Conservation (phyloP, 2,888 invertebrate genomes). For the Dicranocentrus wangi region DNA sequence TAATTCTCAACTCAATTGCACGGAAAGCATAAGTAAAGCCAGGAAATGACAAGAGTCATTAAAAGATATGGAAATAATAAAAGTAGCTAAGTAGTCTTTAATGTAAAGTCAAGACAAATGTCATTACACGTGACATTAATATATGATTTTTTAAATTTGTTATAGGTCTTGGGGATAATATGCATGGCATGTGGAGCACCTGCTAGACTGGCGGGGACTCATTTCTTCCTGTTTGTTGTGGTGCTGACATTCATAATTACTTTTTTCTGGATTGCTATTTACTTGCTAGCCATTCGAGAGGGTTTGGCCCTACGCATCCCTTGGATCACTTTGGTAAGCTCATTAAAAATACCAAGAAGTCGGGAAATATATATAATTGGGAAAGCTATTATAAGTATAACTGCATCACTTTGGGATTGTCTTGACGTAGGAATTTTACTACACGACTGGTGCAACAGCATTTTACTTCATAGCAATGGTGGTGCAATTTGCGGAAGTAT, state of each 20-base stretch:
- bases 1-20: too few species aligned
- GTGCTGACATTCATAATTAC: conserved; percentile 88
- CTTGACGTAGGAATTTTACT: conserved; percentile 90
- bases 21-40: too few species aligned
- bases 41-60: too few species aligned
- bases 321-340: conserved; percentile 87
- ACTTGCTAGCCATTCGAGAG: conserved; percentile 86
- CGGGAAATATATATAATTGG: neutral
- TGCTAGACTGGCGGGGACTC: conserved; percentile 78
- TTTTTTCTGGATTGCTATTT: conserved; percentile 86
- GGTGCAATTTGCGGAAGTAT: conserved; percentile 80
- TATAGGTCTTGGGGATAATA: conserved; percentile 62
- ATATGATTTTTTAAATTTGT: too few species aligned
- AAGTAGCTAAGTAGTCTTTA: too few species aligned
- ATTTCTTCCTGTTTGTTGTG: conserved; percentile 90
- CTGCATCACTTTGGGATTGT: too few species aligned
- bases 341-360: neutral
- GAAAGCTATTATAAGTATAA: too few species aligned
- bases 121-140: too few species aligned
- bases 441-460: conserved; percentile 82
- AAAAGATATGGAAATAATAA: too few species aligned
- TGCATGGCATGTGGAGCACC: conserved; percentile 81
- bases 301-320: conserved; percentile 86
- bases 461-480: conserved; percentile 88
- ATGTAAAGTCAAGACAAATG: too few species aligned